phyloP scores from a whole-genome alignment of 92 coral and sea anemone genomes.

The Ricordea florida region DNA sequence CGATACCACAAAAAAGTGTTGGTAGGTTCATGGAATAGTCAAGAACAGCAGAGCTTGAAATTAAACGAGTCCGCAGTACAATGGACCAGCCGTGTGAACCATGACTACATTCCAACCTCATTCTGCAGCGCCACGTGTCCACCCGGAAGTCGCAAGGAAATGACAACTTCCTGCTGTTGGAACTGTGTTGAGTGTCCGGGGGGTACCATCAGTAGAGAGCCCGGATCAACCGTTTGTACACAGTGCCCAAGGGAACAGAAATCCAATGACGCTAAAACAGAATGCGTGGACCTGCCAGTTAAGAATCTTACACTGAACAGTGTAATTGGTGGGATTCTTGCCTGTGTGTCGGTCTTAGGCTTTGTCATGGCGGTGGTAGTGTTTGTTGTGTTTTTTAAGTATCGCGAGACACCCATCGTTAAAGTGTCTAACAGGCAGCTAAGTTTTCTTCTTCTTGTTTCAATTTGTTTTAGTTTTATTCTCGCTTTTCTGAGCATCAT shows the following conservation, averaged over 20 bases:
- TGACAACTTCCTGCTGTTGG: constrained; percentile 59
- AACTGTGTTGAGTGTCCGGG: constrained; percentile 56
- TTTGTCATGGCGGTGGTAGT: constrained; percentile 6
- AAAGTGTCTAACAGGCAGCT: constrained; percentile 65
- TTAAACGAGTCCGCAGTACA: constrained; percentile 20
- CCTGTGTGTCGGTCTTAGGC: constrained; percentile 20
- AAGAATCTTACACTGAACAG: constrained; percentile 31
- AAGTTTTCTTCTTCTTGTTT: constrained; percentile 48
- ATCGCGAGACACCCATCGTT: constrained; percentile 54
- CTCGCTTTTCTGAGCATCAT: constrained; percentile 38
- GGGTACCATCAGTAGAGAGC: constrained; percentile 35
- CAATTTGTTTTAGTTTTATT: constrained; percentile 42
- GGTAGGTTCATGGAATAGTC: constrained; percentile 60
- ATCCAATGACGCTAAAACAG: constrained; percentile 35
- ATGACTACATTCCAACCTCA: constrained; percentile 18
- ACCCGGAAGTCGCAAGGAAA: constrained; percentile 58
- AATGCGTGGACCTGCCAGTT: constrained; percentile 37
- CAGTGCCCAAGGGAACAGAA: constrained; percentile 40
- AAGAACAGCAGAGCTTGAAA: not conserved
- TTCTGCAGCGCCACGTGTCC: constrained; percentile 39
- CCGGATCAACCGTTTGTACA: constrained; percentile 52
- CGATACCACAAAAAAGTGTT: constrained; percentile 3
- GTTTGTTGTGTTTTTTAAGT: constrained; percentile 24
- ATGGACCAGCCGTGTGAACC: constrained; percentile 11
- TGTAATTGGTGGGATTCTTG: constrained; percentile 34